Evolutionary conservation across 2,888 invertebrate species (phyloP).

Genomic region (Phalangium opilio): DNA sequence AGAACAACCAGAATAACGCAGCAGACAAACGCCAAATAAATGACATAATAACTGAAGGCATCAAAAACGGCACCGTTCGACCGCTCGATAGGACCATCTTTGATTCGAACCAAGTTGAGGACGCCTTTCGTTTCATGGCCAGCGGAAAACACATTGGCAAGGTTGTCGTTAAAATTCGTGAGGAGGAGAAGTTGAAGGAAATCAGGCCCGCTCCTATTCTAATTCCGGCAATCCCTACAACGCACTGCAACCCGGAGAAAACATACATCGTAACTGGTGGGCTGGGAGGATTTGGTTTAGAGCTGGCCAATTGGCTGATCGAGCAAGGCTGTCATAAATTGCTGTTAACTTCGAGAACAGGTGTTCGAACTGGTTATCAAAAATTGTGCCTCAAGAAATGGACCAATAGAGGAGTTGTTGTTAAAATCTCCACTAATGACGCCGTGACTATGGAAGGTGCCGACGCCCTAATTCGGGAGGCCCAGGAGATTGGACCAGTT

Average conservation of each 20-base stretch:
- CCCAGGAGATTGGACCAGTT: slow-evolving; percentile 50
- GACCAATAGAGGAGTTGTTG: slow-evolving; percentile 45
- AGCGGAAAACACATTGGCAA: slow-evolving; percentile 96
- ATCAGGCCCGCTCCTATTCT: slow-evolving; percentile 24
- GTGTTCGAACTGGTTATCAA: slow-evolving; percentile 84
- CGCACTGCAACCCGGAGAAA: slow-evolving; percentile 46
- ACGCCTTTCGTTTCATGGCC: slow-evolving; percentile 86
- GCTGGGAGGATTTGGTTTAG: slow-evolving; percentile 90
- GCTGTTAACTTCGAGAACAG: slow-evolving; percentile 74
- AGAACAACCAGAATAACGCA: slow-evolving; percentile 38
- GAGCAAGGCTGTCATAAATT: slow-evolving; percentile 68
- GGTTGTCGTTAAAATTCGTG: slow-evolving; percentile 73
- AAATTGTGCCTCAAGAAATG: slow-evolving; percentile 56
- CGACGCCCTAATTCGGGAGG: slow-evolving; percentile 46
- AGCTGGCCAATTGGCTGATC: slow-evolving; percentile 78
- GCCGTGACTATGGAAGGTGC: slow-evolving; percentile 55
- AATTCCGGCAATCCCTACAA: slow-evolving; percentile 65
- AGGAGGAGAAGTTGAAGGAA: slow-evolving; percentile 64
- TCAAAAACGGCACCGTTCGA: slow-evolving; percentile 67
- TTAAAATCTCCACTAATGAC: slow-evolving; percentile 53
- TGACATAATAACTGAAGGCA: slow-evolving; percentile 63
- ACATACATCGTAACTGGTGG: slow-evolving; percentile 47
- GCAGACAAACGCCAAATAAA: slow-evolving; percentile 56
- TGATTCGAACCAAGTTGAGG: slow-evolving; percentile 69
- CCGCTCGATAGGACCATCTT: slow-evolving; percentile 82